Evolutionary conservation across 1,140 invertebrate species (phyloP).

Genomic region (Meloidogyne chitwoodi): DNA sequence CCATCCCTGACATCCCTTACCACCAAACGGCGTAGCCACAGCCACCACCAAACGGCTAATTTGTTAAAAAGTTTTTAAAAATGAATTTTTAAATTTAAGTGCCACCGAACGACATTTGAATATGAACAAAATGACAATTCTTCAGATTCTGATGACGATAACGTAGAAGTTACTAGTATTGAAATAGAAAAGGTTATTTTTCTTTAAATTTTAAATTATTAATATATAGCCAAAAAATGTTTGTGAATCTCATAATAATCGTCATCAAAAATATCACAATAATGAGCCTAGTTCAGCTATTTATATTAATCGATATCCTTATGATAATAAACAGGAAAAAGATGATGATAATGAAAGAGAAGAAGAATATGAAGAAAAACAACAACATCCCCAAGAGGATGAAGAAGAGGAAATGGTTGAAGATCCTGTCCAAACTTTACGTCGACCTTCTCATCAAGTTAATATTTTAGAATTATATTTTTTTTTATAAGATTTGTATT

Average conservation of each 20-base stretch:
- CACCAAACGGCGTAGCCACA: no score
- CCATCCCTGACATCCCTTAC: no score
- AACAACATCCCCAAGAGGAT: constrained; percentile 19
- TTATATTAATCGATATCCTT: constrained; percentile 16
- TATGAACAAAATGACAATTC: constrained; percentile 81
- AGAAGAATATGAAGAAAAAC: no score
- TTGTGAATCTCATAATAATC: neutral
- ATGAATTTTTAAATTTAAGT: constrained; percentile 61
- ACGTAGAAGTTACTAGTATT: neutral
- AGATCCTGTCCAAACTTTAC: constrained; percentile 6
- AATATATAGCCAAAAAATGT: neutral
- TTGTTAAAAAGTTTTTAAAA: no score
- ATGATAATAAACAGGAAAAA: neutral
- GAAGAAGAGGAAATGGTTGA: constrained; percentile 35
- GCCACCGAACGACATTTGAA: constrained; percentile 73
- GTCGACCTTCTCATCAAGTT: neutral
- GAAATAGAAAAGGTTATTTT: constrained; percentile 76
- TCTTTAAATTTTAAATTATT: neutral
- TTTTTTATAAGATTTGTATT: no score
- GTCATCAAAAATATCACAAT: neutral
- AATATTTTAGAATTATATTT: neutral
- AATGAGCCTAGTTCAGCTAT: constrained; percentile 2
- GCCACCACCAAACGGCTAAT: no score
- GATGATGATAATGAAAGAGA: neutral
- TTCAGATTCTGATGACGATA: constrained; percentile 8